Conservation (phyloP, 2,888 invertebrate species). For the Parapristionchus giblindavisi region DNA sequence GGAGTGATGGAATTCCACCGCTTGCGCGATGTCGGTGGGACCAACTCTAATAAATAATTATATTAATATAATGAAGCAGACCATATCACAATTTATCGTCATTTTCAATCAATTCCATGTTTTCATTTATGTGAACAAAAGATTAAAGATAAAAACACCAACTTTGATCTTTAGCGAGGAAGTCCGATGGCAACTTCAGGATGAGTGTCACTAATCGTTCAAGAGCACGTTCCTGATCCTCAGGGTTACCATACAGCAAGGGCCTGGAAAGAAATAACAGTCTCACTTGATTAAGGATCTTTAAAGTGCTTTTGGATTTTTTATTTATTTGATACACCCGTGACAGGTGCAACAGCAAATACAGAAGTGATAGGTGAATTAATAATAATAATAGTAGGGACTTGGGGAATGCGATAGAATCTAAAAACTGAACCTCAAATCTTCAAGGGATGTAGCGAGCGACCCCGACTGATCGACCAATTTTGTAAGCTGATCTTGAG, state of each 20-base stretch:
- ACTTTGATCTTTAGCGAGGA: conserved; percentile 29
- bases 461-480: neutral
- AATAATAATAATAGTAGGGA: neutral
- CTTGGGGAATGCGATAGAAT: neutral
- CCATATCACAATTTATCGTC: neutral
- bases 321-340: too few species aligned
- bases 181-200: conserved; percentile 25
- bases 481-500: conserved; percentile 4
- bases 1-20: neutral
- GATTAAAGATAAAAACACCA: neutral
- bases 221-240: conserved; percentile 26
- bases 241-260: conserved; percentile 8
- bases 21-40: too few species aligned
- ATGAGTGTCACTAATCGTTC: conserved; percentile 17
- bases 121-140: neutral
- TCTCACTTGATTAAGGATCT: too few species aligned
- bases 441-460: neutral
- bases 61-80: neutral
- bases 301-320: too few species aligned
- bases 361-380: neutral
- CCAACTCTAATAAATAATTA: neutral
- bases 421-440: neutral
- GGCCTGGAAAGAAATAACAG: neutral
- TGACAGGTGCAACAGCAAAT: too few species aligned
- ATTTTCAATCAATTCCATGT: neutral